Conservation (phyloP, 2,888 invertebrate genomes). For the Abrostola triplasia region DNA sequence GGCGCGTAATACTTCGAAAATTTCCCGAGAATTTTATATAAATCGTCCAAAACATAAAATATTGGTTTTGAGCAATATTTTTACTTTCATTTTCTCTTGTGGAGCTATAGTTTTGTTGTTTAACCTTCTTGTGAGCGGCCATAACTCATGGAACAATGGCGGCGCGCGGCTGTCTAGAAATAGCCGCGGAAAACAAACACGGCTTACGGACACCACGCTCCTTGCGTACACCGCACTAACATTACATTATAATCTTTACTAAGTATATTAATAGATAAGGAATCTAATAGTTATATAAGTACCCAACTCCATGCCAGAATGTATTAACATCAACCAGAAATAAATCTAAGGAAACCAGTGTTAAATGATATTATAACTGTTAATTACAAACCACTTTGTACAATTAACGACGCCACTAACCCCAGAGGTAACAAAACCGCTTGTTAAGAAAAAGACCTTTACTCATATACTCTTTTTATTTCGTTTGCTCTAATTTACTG, state of each 20-base stretch:
- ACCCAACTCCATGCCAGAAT: not conserved
- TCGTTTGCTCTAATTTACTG: constrained; percentile 50
- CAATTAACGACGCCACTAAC: constrained; percentile 49
- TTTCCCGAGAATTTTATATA: constrained; percentile 59
- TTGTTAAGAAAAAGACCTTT: constrained; percentile 56
- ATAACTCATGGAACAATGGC: constrained; percentile 83
- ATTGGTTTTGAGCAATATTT: constrained; percentile 67
- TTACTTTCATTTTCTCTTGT: constrained; percentile 67
- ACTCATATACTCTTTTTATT: constrained; percentile 47
- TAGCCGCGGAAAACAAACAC: constrained; percentile 81
- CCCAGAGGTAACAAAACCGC: constrained; percentile 34
- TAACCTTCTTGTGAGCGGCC: constrained; percentile 73
- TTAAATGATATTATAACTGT: constrained; percentile 39
- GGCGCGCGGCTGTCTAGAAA: constrained; percentile 74
- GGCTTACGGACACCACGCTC: constrained; percentile 66
- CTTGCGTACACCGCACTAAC: constrained; percentile 32
- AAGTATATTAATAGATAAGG: constrained; percentile 19
- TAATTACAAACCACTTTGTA: constrained; percentile 51
- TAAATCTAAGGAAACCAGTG: constrained; percentile 6
- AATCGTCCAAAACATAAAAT: constrained; percentile 66
- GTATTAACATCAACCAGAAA: constrained; percentile 4
- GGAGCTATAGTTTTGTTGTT: constrained; percentile 73
- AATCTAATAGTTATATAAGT: constrained; percentile 16
- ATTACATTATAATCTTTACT: constrained; percentile 40
- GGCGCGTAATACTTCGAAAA: constrained; percentile 49